These are phyloP conservation scores for Phthorimaea operculella DNA, from an alignment of 1,140 invertebrate species.

Conservation along the genomic window DNA sequence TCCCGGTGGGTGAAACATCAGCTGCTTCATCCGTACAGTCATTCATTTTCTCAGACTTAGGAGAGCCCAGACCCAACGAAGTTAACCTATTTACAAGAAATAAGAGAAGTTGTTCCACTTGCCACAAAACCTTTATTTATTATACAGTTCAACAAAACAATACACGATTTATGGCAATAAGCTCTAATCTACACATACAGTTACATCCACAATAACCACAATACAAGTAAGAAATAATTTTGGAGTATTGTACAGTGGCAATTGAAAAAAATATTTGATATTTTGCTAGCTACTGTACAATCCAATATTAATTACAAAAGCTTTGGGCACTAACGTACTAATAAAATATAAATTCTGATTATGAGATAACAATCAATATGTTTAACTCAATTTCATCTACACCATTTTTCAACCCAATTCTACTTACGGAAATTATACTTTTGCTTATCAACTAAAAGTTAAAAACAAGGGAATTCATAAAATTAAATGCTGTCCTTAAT, in stretches of 20 bases:
- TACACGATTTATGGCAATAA: conserved; percentile 2
- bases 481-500: conserved; percentile 10
- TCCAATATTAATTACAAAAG: conserved; percentile 11
- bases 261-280: neutral
- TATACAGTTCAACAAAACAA: conserved; percentile 5
- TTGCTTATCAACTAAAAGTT: too few relatives aligned
- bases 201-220: neutral
- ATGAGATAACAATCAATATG: conserved; percentile 3
- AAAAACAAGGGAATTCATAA: conserved; percentile 11
- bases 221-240: neutral
- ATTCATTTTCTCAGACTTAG: too few relatives aligned
- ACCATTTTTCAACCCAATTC: neutral
- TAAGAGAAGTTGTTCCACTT: neutral
- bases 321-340: conserved; percentile 2
- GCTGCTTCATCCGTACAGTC: too few relatives aligned
- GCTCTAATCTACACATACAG: neutral
- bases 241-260: conserved; percentile 1
- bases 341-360: neutral
- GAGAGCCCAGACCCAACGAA: too few relatives aligned
- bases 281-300: conserved; percentile 6
- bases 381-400: neutral
- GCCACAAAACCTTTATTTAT: conserved; percentile 11
- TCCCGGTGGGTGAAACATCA: too few relatives aligned
- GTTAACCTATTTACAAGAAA: too few relatives aligned
- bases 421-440: too few relatives aligned